Evolutionary conservation across 2,113 vertebrate species (phyloP).

Genomic region (Saccopteryx leptura): DNA sequence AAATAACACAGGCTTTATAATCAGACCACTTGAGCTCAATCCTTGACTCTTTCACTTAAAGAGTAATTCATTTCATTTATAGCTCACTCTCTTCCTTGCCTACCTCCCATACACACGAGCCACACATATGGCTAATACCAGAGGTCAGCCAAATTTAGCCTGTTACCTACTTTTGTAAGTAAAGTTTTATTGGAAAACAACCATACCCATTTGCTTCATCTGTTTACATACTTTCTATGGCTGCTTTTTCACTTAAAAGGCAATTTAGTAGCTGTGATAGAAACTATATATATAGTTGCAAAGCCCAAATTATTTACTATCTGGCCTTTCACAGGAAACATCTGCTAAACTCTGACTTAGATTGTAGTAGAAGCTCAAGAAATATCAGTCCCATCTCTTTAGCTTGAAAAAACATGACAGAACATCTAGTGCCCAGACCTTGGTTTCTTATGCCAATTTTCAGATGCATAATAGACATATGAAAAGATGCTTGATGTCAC

Average conservation of each 20-base stretch:
- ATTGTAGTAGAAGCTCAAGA: background rate
- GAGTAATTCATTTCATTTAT: background rate
- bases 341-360: background rate
- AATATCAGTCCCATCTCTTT: background rate
- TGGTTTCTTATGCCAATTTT: background rate
- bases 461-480: background rate
- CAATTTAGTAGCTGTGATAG: background rate
- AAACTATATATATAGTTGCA: background rate
- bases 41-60: background rate
- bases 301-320: conserved; percentile 5
- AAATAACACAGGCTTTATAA: background rate
- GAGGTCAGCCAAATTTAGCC: background rate
- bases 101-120: background rate
- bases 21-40: background rate
- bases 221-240: background rate
- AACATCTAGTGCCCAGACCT: background rate
- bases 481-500: no score
- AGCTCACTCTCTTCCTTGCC: background rate
- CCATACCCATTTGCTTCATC: background rate
- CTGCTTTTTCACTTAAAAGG: background rate
- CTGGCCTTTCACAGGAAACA: background rate
- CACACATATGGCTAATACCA: background rate
- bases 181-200: conserved; percentile 7
- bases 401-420: background rate
- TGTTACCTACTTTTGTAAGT: background rate